A percentile compares a stretch with the other conserved stretches of the same genome.
These are phyloP conservation scores for Aphelinus atriplicis DNA, from an alignment of 1,140 invertebrate genomes.

Conservation along the genomic window DNA sequence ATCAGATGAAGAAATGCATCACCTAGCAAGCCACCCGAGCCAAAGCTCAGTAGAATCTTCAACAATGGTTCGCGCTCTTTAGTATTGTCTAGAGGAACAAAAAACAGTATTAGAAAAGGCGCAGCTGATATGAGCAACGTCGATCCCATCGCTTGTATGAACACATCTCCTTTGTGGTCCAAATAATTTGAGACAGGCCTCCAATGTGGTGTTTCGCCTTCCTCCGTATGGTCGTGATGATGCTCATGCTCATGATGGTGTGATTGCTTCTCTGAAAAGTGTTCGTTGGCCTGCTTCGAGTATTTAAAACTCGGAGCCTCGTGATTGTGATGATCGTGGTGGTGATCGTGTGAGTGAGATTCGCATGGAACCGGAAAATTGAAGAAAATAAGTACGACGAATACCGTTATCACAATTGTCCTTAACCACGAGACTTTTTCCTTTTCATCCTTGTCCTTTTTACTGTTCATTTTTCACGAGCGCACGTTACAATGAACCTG, in stretches of 20 bases:
- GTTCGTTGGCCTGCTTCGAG: slow-evolving; percentile 75
- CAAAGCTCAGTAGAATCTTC: slow-evolving; percentile 92
- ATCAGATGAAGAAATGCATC: slow-evolving; percentile 98
- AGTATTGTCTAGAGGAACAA: slow-evolving; percentile 91
- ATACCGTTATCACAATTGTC: slow-evolving; percentile 48
- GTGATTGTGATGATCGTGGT: slow-evolving; percentile 63
- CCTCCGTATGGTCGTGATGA: slow-evolving; percentile 44
- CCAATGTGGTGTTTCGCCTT: slow-evolving; percentile 32
- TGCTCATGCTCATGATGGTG: slow-evolving; percentile 54
- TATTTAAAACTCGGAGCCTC: slow-evolving; percentile 80
- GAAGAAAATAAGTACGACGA: slow-evolving; percentile 61
- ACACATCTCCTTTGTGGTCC: slow-evolving; percentile 69
- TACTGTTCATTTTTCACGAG: slow-evolving; percentile 24
- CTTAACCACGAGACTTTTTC: slow-evolving; percentile 35
- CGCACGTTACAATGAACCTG: slow-evolving; percentile 25
- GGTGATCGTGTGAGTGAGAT: slow-evolving; percentile 52
- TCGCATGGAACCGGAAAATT: slow-evolving; percentile 61
- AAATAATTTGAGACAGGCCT: slow-evolving; percentile 18
- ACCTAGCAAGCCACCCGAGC: slow-evolving; percentile 92
- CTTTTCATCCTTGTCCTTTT: slow-evolving; percentile 11
- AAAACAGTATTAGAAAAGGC: slow-evolving; percentile 92
- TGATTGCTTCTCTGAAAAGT: slow-evolving; percentile 53
- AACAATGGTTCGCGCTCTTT: slow-evolving; percentile 84
- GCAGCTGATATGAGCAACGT: slow-evolving; percentile 93
- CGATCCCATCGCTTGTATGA: slow-evolving; percentile 85